Percentiles rank a stretch among this genome's conserved stretches.
These are phyloP conservation scores for Argentina silus DNA, from an alignment of 2,797 vertebrate species.

Conservation along the genomic window DNA sequence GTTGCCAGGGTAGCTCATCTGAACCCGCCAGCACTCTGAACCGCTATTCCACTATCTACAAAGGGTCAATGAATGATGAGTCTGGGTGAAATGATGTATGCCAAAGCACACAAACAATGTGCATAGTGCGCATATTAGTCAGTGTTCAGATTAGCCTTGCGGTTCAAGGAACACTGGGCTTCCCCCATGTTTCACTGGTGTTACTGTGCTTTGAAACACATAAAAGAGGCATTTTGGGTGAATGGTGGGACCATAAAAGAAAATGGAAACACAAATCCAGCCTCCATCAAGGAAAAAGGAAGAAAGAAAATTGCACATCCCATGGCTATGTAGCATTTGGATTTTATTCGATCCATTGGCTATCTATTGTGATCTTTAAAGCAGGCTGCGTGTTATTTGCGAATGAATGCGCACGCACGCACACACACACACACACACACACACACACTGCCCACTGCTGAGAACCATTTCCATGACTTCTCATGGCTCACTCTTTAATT, in stretches of 20 bases:
- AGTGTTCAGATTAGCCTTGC: slow-evolving; percentile 58
- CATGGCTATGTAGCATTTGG: slow-evolving; percentile 39
- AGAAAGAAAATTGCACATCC: slow-evolving; percentile 57
- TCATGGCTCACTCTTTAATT: slow-evolving; percentile 35
- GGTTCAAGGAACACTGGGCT: slow-evolving; percentile 49
- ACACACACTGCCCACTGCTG: slow-evolving; percentile 29
- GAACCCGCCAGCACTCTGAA: too few relatives aligned
- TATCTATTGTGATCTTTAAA: slow-evolving; percentile 58
- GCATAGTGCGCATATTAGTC: slow-evolving; percentile 5
- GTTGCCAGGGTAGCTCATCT: too few relatives aligned
- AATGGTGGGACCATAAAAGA: slow-evolving; percentile 67
- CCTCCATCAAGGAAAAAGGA: slow-evolving; percentile 54
- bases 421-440: too few relatives aligned
- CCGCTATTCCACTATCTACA: slow-evolving; percentile 12
- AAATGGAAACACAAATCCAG: slow-evolving; percentile 71
- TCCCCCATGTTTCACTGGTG: slow-evolving; percentile 36
- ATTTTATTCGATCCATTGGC: slow-evolving; percentile 66
- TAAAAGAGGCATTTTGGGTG: slow-evolving; percentile 66
- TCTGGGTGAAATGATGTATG: slow-evolving; percentile 17
- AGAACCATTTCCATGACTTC: slow-evolving; percentile 30
- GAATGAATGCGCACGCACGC: too few relatives aligned
- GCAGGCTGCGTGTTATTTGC: slow-evolving; percentile 33
- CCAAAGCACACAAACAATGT: slow-evolving; percentile 31
- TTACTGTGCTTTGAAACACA: slow-evolving; percentile 59
- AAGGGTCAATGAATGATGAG: slow-evolving; percentile 39